Base-by-base conservation (phyloP, 2,113 vertebrate genomes). In the Rostratula benghalensis region DNA sequence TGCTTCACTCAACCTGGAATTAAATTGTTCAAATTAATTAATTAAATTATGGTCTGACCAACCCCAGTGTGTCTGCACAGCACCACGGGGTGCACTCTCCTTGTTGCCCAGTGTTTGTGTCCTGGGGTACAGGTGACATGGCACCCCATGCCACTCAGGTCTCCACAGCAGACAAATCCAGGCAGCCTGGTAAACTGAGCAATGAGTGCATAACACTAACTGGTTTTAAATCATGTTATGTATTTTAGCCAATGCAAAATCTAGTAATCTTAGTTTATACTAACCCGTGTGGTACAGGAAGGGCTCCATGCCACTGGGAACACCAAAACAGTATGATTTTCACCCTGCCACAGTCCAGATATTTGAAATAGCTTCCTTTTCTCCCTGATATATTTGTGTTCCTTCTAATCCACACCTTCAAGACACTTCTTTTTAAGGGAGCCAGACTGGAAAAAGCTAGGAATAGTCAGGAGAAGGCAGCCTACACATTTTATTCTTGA, bases 91-190 rank as follows among this genome's bases (percentile, higher is more conserved):
- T 39, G 48, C 4, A 0, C 6, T 65, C 12, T 6, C 41, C 31
- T 46, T 43, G 21, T 24, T 27, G 24, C 56, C 14, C 1, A 0
- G 39, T n/a, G 20, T 28, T 45, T 39, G 13, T 27, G 20, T 9
- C 51, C 27, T 33, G 9, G 27, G 41, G 30, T 39, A 46, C 63
- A 61, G 33, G 27, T 37, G 30, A 89, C 48, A 45, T 6, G 22
- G 33, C 46, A 43, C 5, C 24, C 6, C 27, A 7, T 6, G 30
- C 11, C 2, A 4, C 75, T 35, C 1, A 0, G 31, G 13, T 30
- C 18, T 19, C 65, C 11, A 20, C 37, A 63, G 56, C 41, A 81
- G 43, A 57, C 3, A 1, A 77, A 53, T 28, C 37, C n/a, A 77
- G 39, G 27, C 35, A 89, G 33, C 9, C 65, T 30, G 31, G 27